phyloP scores from a whole-genome alignment of 2,113 vertebrate species.

The Kryptolebias marmoratus region DNA sequence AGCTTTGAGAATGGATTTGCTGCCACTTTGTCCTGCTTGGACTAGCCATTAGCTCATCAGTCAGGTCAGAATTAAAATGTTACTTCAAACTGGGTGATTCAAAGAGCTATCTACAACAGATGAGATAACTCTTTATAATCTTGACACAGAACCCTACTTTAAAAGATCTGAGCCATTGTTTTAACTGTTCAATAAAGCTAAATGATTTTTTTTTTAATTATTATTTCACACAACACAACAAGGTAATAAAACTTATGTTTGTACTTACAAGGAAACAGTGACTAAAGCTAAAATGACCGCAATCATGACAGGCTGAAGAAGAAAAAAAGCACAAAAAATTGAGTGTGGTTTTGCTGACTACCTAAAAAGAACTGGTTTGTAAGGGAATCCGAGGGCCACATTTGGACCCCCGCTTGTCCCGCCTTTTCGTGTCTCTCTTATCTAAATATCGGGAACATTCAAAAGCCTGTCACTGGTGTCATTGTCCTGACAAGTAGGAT shows the following conservation, averaged over 20 bases:
- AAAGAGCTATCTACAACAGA: too few relatives aligned
- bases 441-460: slow-evolving; percentile 50
- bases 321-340: slow-evolving; percentile 52
- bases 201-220: slow-evolving; percentile 1
- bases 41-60: too few relatives aligned
- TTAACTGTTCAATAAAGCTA: slow-evolving; percentile 38
- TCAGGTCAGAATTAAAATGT: too few relatives aligned
- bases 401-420: slow-evolving; percentile 35
- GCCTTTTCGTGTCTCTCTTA: slow-evolving; percentile 58
- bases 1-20: too few relatives aligned
- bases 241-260: slow-evolving; percentile 34
- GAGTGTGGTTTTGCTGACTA: slow-evolving; percentile 38
- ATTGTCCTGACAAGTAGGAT: slow-evolving; percentile 64
- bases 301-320: slow-evolving; percentile 27
- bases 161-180: too few relatives aligned
- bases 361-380: slow-evolving; percentile 25
- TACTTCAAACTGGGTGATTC: too few relatives aligned
- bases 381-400: slow-evolving; percentile 24
- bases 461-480: slow-evolving; percentile 47
- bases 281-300: slow-evolving; percentile 12
- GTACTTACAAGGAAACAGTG: slow-evolving; percentile 33
- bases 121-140: too few relatives aligned
- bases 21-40: too few relatives aligned
- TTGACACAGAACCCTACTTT: too few relatives aligned
- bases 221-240: slow-evolving; percentile 33